Base-by-base conservation (phyloP, 2,113 vertebrate species). In the Holacanthus passer region DNA sequence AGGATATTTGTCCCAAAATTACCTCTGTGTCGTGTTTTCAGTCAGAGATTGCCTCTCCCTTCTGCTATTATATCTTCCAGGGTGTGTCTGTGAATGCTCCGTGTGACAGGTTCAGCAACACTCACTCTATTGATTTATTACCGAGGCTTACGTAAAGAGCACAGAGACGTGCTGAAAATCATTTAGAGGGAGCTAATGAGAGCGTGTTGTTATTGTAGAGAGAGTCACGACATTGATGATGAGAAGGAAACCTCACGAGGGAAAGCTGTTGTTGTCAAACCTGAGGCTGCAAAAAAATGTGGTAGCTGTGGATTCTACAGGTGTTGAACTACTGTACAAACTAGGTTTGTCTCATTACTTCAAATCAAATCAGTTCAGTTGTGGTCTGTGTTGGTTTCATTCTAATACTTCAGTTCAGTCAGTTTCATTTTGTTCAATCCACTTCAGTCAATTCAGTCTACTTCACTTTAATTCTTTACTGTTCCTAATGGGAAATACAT, bases 51-150 rank as follows among this genome's bases (percentile, higher is more conserved):
- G 29, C 17, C 71, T 82, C 74, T 80, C 64, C 73, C 52, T 31
- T 12, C 43, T 45, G 24, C 12, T 58, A 32, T 72, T 68, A 24
- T 53, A 4, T 74, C 35, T 39, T 60, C 11, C 43, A 17, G 72
- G 78, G 88, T 53, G 87, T 78, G 87, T 68, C 76, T 39, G 48
- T 66, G 32, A 81, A 77, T 13, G 43, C 66, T 32, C 24, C 0
- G 37, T 12, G 43, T 3, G 79, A 64, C 85, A 62, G 86, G 79
- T 75, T 82, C 64, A 0, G 45, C 86, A 56, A 20, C 78, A 77
- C 62, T 6, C 12, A 37, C n/a, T 37, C 58, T 52, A 13, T 12
- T 69, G 47, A 77, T 79, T 72, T 39, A 22, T 11, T 3, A n/a
- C 1, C 39, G 0, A 1, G 35, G 9, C 29, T 31, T 0, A 58